phyloP scores from a whole-genome alignment of 2,888 invertebrate species.

The Venustoraphidia nigricollis region DNA sequence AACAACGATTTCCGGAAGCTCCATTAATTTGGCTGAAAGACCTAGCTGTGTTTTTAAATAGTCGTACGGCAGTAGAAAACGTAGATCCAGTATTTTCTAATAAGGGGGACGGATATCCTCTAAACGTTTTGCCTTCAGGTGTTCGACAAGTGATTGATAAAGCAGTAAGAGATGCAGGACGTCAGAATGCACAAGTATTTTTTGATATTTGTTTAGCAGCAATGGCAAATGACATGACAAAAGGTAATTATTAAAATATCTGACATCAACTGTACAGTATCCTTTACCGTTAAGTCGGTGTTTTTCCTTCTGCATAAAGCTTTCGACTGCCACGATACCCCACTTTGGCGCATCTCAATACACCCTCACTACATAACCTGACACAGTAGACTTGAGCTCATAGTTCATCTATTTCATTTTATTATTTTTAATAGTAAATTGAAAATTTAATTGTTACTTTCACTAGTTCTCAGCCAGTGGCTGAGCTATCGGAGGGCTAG shows the following conservation, averaged over 20 bases:
- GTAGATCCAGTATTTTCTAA: constrained; percentile 43
- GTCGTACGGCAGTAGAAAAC: constrained; percentile 43
- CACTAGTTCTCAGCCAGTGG: no score
- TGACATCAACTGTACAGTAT: no score
- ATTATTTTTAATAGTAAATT: no score
- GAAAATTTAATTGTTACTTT: no score
- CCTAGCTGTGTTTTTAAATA: constrained; percentile 45
- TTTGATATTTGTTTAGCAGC: constrained; percentile 53
- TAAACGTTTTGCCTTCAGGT: constrained; percentile 27
- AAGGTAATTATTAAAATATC: constrained; percentile 28
- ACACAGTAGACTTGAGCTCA: no score
- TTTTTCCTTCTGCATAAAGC: no score
- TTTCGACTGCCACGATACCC: no score
- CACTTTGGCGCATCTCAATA: no score
- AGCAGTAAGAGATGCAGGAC: constrained; percentile 41
- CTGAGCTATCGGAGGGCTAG: no score
- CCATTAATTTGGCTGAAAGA: constrained; percentile 57
- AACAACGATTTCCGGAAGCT: constrained; percentile 50
- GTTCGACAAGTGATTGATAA: constrained; percentile 28
- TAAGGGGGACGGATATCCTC: constrained; percentile 39
- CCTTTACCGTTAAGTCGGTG: no score
- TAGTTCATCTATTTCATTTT: no score
- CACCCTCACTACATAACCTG: no score
- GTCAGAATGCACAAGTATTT: constrained; percentile 46
- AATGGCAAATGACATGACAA: constrained; percentile 57